These are phyloP conservation scores for Dione vanillae DNA, from an alignment of 2,888 invertebrate species.

Conservation along the genomic window DNA sequence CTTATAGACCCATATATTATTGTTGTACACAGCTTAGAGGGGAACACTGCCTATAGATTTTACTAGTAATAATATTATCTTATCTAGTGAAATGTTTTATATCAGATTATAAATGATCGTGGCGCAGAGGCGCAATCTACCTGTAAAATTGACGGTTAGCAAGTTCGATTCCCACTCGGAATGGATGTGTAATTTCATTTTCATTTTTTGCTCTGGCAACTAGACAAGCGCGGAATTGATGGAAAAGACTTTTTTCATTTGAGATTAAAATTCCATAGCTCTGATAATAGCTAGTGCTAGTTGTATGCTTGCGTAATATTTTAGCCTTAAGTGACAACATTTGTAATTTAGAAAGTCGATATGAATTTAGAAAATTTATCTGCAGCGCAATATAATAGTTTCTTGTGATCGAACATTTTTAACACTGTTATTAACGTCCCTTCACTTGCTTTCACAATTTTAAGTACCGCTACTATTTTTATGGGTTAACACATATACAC, in stretches of 20 bases:
- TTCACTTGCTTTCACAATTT: conserved; percentile 28
- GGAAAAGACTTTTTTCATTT: no score
- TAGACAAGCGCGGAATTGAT: no score
- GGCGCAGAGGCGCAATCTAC: no score
- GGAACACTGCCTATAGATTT: neutral
- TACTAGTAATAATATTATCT: no score
- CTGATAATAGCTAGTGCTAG: no score
- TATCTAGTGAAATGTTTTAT: neutral
- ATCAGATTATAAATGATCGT: no score
- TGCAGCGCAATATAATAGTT: conserved; percentile 3
- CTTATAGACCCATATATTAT: neutral
- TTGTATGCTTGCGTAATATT: neutral
- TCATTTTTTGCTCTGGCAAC: no score
- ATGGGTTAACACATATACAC: neutral
- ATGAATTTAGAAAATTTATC: conserved; percentile 7
- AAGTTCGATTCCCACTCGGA: no score
- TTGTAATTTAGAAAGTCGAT: conserved; percentile 6
- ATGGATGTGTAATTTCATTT: no score
- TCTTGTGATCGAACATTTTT: conserved; percentile 13
- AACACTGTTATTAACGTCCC: conserved; percentile 16
- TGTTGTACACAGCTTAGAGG: neutral
- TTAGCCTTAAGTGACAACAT: conserved; percentile 1
- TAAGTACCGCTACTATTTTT: conserved; percentile 11
- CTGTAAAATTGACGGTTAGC: no score
- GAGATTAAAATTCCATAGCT: no score